Percentiles rank a stretch among this genome's conserved stretches.
phyloP scores from a whole-genome alignment of 2,888 invertebrate genomes.

The Parnassius apollo region DNA sequence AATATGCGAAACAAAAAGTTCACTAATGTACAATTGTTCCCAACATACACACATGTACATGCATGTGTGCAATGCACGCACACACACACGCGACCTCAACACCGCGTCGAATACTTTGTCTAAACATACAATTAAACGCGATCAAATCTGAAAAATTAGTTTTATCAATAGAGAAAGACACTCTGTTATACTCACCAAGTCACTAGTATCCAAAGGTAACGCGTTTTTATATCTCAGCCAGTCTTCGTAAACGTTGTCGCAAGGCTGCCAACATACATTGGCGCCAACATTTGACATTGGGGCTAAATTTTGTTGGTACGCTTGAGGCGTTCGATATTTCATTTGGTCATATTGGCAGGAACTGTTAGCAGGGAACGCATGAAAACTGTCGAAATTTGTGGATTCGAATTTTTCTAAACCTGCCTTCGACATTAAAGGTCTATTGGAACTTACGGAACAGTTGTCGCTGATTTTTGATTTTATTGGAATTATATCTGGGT shows the following conservation, averaged over 20 bases:
- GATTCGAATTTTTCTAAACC: conserved; percentile 64
- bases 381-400: conserved; percentile 58
- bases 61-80: no score
- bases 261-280: conserved; percentile 58
- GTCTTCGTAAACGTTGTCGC: conserved; percentile 72
- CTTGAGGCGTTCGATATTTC: conserved; percentile 58
- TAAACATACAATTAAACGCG: no score
- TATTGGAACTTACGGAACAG: conserved; percentile 67
- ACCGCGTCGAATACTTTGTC: no score
- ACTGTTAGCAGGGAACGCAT: conserved; percentile 37
- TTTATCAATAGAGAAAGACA: neutral
- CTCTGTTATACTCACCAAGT: conserved; percentile 12
- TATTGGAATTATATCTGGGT: conserved; percentile 74
- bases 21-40: no score
- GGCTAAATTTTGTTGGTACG: conserved; percentile 44
- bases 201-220: conserved; percentile 21
- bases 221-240: conserved; percentile 26
- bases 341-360: conserved; percentile 65
- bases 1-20: no score
- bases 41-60: no score
- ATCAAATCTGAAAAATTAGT: no score
- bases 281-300: conserved; percentile 46
- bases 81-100: no score
- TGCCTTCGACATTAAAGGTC: conserved; percentile 65
- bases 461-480: conserved; percentile 75